These are phyloP conservation scores for Paracanthobrama guichenoti DNA, from an alignment of 2,113 vertebrate genomes.

Conservation along the genomic window DNA sequence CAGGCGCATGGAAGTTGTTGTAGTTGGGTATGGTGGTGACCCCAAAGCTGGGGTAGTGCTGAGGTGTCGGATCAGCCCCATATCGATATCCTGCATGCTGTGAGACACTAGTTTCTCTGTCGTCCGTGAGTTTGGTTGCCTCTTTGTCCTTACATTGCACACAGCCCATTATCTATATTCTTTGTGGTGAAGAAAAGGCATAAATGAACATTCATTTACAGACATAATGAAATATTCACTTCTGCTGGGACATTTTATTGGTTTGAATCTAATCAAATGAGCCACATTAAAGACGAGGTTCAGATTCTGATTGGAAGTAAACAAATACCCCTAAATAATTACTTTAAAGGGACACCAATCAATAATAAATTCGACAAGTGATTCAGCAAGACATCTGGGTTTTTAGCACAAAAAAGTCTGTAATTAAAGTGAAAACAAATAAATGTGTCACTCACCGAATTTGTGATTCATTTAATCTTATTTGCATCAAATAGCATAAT, in stretches of 20 bases:
- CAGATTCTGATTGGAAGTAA: slow-evolving; percentile 1
- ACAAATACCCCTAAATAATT: background rate
- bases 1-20: slow-evolving; percentile 93
- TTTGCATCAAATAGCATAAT: background rate
- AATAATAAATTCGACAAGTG: slow-evolving; percentile 5
- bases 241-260: background rate
- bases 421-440: background rate
- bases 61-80: slow-evolving; percentile 97
- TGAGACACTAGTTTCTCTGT: slow-evolving; percentile 91
- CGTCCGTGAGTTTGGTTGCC: slow-evolving; percentile 97
- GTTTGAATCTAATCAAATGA: background rate
- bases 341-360: slow-evolving; percentile 16
- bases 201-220: background rate
- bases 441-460: background rate
- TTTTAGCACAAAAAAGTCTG: background rate
- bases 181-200: slow-evolving; percentile 63
- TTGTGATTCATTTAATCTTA: slow-evolving; percentile 6
- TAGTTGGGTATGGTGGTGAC: slow-evolving; percentile 98
- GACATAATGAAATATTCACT: background rate
- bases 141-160: slow-evolving; percentile 99
- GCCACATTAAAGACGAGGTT: background rate
- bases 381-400: slow-evolving; percentile 1
- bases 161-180: slow-evolving; percentile 99
- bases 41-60: slow-evolving; percentile 96
- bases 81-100: slow-evolving; percentile 96